A percentile compares a stretch with the other conserved stretches of the same genome.
These are phyloP conservation scores for Blastomussa wellsi DNA, from an alignment of 92 coral and sea anemone species.

Conservation along the genomic window DNA sequence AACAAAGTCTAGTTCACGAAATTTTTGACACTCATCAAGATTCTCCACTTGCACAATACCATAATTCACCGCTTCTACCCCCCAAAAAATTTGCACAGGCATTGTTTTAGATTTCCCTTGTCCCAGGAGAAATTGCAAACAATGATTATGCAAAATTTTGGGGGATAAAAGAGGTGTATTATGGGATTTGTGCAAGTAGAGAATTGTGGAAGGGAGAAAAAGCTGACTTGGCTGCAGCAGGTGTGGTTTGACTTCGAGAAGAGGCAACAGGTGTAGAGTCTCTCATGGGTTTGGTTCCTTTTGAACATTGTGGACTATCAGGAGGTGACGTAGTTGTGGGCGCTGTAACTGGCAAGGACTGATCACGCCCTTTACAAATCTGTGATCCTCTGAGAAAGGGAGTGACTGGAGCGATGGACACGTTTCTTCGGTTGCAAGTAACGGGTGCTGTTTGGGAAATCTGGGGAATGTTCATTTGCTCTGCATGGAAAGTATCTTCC, in stretches of 20 bases:
- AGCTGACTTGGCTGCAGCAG: background rate
- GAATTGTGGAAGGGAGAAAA: constrained; percentile 59
- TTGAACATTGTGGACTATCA: background rate
- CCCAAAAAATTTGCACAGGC: too few species aligned
- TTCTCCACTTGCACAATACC: too few species aligned
- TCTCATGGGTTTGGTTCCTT: background rate
- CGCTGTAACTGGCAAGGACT: background rate
- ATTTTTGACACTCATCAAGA: constrained; percentile 50
- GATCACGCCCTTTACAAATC: background rate
- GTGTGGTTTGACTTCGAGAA: background rate
- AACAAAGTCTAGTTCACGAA: too few species aligned
- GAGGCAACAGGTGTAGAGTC: background rate
- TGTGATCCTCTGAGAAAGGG: background rate
- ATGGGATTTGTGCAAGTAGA: too few species aligned
- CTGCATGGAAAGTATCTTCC: constrained; percentile 61
- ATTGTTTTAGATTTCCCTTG: too few species aligned
- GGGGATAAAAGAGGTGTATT: too few species aligned
- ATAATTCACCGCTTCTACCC: too few species aligned
- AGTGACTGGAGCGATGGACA: background rate
- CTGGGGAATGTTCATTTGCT: constrained; percentile 68
- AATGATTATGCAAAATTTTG: too few species aligned
- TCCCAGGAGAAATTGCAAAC: too few species aligned
- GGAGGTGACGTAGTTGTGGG: background rate
- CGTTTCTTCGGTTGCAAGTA: background rate
- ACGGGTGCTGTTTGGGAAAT: constrained; percentile 14